Evolutionary conservation across 2,888 invertebrate species (phyloP), one percentile per base, ranked within the genome.

Genomic region (Cantharis lateralis): DNA sequence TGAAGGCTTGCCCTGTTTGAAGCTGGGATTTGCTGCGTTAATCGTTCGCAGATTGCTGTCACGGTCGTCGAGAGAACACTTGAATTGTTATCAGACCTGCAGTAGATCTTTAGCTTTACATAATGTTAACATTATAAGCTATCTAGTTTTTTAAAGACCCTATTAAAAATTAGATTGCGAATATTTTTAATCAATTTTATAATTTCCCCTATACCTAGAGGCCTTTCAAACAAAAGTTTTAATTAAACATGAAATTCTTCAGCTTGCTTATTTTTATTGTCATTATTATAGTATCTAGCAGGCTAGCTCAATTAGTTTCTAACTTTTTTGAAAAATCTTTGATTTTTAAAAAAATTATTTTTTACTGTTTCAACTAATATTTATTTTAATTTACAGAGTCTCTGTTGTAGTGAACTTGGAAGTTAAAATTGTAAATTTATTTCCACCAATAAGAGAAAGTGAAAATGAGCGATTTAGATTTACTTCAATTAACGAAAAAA

Each of bases 31-130:
- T 83, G 82, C 80, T 77, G 80, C 83, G 82, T 83, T 84, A 84
- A 85, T 85, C 85, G 84, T 84, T 84, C 82, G 81, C 82, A 84
- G 83, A 84, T 84, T 84, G 83, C 84, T 83, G 83, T 85, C 83
- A 81, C 82, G 81, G 82, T 80, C 82, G 83, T 79, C 79, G 79
- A 78, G 72, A 66, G 77, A 80, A 79, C 78, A 78, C 76, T 80
- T 79, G 80, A 80, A 80, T 82, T 82, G 82, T 83, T 83, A 82
- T 81, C 82, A 79, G 74, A 70, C 74, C 70, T 74, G 63, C 64
- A 74, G 63, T 70, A 70, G 70, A 74, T 74, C 74, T 74, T 28
- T 15, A 74, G 74, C 74, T 74, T 74, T 62, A 74, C 70, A 74
- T 48, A 63, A 74, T 69, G 69, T 61, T 64, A 69, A 74, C 28